Base-by-base conservation (phyloP, 2,888 invertebrate genomes). In the Melipona bicolor region DNA sequence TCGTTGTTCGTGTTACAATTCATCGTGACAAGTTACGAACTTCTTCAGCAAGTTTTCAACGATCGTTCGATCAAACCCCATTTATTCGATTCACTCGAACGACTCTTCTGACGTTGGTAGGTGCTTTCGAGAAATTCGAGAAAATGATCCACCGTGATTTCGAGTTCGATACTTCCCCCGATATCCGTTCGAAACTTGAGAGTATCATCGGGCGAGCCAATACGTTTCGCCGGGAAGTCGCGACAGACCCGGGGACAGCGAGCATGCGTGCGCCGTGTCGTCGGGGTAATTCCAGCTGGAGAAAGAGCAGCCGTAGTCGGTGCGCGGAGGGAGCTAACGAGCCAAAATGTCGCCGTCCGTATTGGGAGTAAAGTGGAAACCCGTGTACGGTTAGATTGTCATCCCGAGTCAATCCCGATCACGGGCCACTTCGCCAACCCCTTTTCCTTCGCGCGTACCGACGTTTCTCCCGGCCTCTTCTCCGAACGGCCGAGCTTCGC, bases 351-450 rank as follows among this genome's bases (percentile, higher is more conserved):
- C 88, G 78, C 86, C 87, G 88, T 84, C 82, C 86, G 88, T 86
- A 79, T 77, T 85, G 89, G 84, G 89, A 85, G 91, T 90, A 92
- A 93, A 94, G 94, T 95, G 94, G 93, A 94, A 94, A 94, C 91
- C 90, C 94, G 92, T 94, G 94, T 94, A 93, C 91, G 74, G 91
- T 91, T 91, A 91, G 93, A 94, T 94, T 94, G 94, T 94, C 93
- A 94, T 94, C 92, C 91, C 90, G 89, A 93, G 93, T 94, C 94
- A 94, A 94, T 94, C 92, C 93, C 93, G 92, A 94, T 94, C 93
- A 93, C 87, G 81, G n/a, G 83, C 80, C 52, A 71, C 81, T 83
- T 74, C 81, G 87, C 79, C 79, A 80, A 85, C 83, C 81, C 86
- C 79, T 83, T 84, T 77, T 80, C 84, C 79, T 62, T 67, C 72